Percentiles rank a stretch among this genome's conserved stretches.
Conservation (phyloP, 1,140 invertebrate species). For the Aricia agestis region DNA sequence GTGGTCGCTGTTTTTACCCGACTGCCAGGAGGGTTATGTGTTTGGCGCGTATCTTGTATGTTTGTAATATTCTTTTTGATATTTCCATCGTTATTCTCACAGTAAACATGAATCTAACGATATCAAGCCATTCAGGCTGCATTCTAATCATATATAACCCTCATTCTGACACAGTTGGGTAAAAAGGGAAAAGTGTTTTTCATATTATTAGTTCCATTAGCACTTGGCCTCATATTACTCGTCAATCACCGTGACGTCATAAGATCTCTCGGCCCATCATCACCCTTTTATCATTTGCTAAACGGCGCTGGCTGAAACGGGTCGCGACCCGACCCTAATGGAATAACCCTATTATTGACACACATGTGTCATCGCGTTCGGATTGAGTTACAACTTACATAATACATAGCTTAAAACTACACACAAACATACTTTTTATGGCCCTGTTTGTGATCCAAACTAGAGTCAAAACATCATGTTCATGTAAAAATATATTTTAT, state of each 20-base stretch:
- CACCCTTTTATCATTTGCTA: constrained; percentile 10
- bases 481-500: neutral
- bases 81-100: no score
- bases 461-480: neutral
- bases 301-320: neutral
- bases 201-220: neutral
- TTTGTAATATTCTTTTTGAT: no score
- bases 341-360: constrained; percentile 15
- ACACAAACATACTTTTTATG: neutral
- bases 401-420: neutral
- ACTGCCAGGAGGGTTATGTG: no score
- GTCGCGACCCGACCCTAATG: neutral
- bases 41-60: no score
- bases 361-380: constrained; percentile 5
- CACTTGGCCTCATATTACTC: neutral
- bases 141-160: no score
- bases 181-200: no score
- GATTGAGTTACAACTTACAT: constrained; percentile 16
- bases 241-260: neutral
- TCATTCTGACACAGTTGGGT: no score
- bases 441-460: neutral
- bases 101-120: no score
- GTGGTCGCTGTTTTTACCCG: no score
- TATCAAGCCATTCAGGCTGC: no score
- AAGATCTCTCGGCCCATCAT: neutral